phyloP scores from a whole-genome alignment of 2,113 vertebrate species.

The Aix galericulata region DNA sequence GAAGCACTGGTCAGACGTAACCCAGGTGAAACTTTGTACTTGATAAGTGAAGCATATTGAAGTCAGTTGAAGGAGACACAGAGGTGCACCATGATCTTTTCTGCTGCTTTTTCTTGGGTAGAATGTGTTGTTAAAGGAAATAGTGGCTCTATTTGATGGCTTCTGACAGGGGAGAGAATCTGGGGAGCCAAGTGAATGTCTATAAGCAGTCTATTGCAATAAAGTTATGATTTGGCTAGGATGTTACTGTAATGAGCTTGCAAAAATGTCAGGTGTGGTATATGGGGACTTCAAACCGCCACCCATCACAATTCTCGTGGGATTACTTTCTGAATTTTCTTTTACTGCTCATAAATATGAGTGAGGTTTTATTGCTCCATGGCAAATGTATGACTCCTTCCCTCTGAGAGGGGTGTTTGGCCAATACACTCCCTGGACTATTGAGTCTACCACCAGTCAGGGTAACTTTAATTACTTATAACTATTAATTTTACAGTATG shows the following conservation, averaged over 20 bases:
- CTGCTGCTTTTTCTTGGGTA: not conserved
- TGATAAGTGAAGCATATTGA: not conserved
- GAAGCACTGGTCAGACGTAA: not conserved
- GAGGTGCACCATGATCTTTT: fast-evolving
- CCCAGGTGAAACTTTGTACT: not conserved
- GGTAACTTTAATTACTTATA: not conserved
- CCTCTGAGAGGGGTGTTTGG: not conserved
- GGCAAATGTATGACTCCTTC: not conserved
- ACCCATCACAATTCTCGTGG: not conserved
- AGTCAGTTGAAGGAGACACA: not conserved
- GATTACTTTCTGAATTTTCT: not conserved
- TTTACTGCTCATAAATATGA: not conserved
- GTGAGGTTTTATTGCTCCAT: not conserved
- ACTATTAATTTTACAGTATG: not conserved
- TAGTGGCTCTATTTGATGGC: not conserved
- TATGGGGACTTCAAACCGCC: not conserved
- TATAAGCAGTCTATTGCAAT: not conserved
- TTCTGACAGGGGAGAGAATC: not conserved
- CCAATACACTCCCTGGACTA: not conserved
- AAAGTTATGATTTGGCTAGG: not conserved
- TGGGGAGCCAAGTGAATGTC: not conserved
- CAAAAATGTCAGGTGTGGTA: not conserved
- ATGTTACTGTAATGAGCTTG: not conserved
- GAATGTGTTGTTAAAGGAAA: not conserved
- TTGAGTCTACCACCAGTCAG: not conserved